Base-by-base conservation (phyloP, 2,888 invertebrate species). In the Candidula unifasciata region DNA sequence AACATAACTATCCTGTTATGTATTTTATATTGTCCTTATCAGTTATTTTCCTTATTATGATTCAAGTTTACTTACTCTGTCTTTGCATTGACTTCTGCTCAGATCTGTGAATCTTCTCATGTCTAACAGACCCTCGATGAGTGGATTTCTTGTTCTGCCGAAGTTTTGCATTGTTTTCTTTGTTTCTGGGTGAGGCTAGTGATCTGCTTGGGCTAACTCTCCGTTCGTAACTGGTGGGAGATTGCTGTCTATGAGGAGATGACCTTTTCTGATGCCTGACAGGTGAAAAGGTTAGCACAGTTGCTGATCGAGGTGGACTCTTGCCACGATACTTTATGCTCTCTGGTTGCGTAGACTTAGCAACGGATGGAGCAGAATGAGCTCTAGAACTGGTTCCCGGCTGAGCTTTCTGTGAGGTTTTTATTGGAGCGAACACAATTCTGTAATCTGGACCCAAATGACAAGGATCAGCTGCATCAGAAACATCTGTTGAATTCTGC, bases 171-270 rank as follows among this genome's bases (percentile, higher is more conserved):
- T 21, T 35, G 27, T 52, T 54, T 30, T 54, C 78, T 64, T 79
- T 37, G 30, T 74, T 18, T 13, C 44, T 21, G 3, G 83, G 83
- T 33, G 85, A 85, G 30, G 80, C 68, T 8, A 35, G 68, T 21
- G 68, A 2, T 66, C 82, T 79, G 66, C 52, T 33, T 54, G 35
- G 66, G 35, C 57, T 35, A n/a, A 24, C 8, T 6, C 54, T 76
- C 54, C 37, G 89, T 89, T 74, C 89, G 89, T 8, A 90, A 91
- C 87, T 92, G 91, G 16, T 91, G 2, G 71, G 52, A 71, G 71
- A 60, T 24, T 18, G 44, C 13, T 44, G n/a, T 54, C 71, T 80
- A 0, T 8, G 16, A 27, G 52, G 79, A 27, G 68, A 68, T 2
- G 3, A 16, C 30, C 35, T 24, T 1, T 79, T 79, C 3, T 30